Evolutionary conservation across 1,140 invertebrate genomes (phyloP), one percentile per base, ranked within the genome.

Genomic region (Nomia melanderi): DNA sequence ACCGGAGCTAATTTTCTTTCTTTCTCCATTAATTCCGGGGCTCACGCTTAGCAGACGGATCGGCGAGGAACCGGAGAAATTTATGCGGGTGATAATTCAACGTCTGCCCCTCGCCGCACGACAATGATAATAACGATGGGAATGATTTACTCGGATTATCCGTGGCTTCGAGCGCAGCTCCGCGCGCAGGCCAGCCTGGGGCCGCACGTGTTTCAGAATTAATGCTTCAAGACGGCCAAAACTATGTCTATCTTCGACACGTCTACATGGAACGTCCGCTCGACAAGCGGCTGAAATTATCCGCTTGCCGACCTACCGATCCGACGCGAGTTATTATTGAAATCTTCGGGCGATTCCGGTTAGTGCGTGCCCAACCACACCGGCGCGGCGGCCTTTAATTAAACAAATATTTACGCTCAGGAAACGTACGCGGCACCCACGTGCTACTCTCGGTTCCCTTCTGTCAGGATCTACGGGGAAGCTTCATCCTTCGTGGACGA

Each of bases 241-340:
- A 69, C 65, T 69, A 70, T 76, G 73, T 76, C 73, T 76, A 76
- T 76, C 73, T 76, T 76, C 73, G 73, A 76, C 73, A 76, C 65
- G 73, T 76, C 73, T 69, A 47, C 64, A 67, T 57, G 72, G 72
- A 74, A 66, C 47, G 63, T 59, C 50, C 64, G 54, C 53, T 41
- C n/a, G 64, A 76, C 73, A 36, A 27, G 29, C 36, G 36, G 23
- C 73, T 67, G 53, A 76, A 76, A 69, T 76, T 69, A 76, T 69
- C 54, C 73, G 47, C 63, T 56, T 31, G 72, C n/a, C 47, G 47
- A 50, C 47, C 47, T n/a, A 50, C 64, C 73, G 73, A 76, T 74
- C 31, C 12, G 47, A 57, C 44, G 36, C 9, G 39, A 31, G 73
- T 76, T 70, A 76, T 76, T 76, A 70, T 75, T 67, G 65, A 70